phyloP scores from a whole-genome alignment of 2,797 vertebrate species.

The Crenichthys baileyi region DNA sequence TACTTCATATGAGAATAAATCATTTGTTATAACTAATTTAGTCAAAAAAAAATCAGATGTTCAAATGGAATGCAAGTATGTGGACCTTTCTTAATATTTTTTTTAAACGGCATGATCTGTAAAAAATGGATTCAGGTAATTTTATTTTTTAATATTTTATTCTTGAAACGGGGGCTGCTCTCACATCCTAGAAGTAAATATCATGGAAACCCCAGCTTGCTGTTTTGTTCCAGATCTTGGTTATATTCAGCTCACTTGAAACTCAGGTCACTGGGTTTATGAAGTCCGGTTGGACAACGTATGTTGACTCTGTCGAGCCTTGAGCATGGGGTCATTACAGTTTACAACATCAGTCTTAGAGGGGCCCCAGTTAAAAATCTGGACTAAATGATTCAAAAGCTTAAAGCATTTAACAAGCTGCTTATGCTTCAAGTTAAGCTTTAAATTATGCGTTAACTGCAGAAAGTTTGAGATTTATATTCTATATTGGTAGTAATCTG shows the following conservation, averaged over 20 bases:
- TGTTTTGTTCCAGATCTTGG: constrained; percentile 8
- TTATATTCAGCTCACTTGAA: constrained; percentile 10
- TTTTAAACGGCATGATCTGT: neutral
- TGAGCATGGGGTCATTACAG: constrained; percentile 16
- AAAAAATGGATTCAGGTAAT: neutral
- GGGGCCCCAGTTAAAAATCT: constrained; percentile 7
- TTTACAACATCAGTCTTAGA: constrained; percentile 7
- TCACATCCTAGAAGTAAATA: neutral
- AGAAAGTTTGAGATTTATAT: constrained; percentile 1
- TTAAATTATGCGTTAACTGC: neutral
- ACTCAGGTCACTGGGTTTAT: constrained; percentile 21
- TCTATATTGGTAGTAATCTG: constrained; percentile 4
- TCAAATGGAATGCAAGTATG: neutral
- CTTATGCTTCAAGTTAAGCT: constrained; percentile 1
- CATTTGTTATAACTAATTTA: neutral
- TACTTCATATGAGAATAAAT: constrained; percentile 12
- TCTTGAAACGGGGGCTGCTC: neutral
- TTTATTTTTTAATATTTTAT: neutral
- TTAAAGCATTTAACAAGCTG: neutral
- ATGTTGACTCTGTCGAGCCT: constrained; percentile 13
- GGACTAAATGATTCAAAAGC: neutral
- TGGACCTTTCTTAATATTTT: neutral
- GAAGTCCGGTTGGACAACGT: constrained; percentile 16
- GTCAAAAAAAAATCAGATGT: neutral
- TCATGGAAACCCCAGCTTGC: constrained; percentile 4